phyloP scores from a whole-genome alignment of 2,888 invertebrate genomes.

The Sphaerophoria taeniata region DNA sequence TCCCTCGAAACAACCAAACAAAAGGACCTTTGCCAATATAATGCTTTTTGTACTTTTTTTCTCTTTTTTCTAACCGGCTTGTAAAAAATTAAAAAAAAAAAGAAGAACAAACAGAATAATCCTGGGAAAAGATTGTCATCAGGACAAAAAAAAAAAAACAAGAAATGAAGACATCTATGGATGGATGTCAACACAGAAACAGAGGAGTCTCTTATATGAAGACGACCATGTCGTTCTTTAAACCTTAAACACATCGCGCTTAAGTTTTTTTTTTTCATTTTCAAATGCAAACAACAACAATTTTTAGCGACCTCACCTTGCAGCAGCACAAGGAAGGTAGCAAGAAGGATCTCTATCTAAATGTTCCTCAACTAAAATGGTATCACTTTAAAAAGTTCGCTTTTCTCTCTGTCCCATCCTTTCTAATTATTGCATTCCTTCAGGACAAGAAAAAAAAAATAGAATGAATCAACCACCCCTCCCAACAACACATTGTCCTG shows the following conservation, averaged over 20 bases:
- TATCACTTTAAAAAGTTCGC: conserved; percentile 54
- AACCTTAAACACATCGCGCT: conserved; percentile 56
- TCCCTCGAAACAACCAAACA: conserved; percentile 32
- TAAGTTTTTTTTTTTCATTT: conserved; percentile 8
- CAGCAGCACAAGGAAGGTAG: not conserved
- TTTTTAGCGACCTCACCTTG: conserved; percentile 61
- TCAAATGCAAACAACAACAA: not conserved
- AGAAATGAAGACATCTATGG: conserved; percentile 11
- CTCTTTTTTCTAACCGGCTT: conserved; percentile 1
- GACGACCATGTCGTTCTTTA: conserved; percentile 52
- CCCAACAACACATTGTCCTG: conserved; percentile 30
- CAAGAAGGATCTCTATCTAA: not conserved
- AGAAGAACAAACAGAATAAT: conserved; percentile 9
- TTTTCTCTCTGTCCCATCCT: conserved; percentile 38
- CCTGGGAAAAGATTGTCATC: conserved; percentile 27
- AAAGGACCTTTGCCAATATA: conserved; percentile 55
- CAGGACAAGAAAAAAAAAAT: conserved; percentile 19
- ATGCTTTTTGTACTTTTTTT: conserved; percentile 39
- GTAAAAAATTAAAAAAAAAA: not conserved
- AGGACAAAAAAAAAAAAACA: not conserved
- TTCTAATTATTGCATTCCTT: conserved; percentile 65
- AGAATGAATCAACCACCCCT: conserved; percentile 11
- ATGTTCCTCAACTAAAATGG: conserved; percentile 5
- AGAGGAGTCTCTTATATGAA: not conserved
- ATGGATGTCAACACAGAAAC: conserved; percentile 25